Evolutionary conservation across 2,797 vertebrate genomes (phyloP), one percentile per base, ranked within the genome.

Genomic region (Helicolenus hilgendorfi): DNA sequence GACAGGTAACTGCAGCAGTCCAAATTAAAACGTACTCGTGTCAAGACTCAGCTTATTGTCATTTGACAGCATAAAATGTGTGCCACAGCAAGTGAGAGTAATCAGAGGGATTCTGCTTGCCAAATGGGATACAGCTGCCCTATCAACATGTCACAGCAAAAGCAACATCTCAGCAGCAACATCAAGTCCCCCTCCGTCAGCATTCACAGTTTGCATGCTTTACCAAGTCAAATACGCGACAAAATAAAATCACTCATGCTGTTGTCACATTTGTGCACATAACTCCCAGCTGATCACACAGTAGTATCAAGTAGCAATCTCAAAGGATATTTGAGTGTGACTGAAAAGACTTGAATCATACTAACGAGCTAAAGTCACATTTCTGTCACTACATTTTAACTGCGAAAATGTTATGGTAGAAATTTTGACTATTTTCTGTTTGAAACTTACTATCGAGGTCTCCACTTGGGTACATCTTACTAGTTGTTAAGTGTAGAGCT

Each of bases 111-210:
- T 29, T 33, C 2, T 60, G 71, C 75, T 79, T 60, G 26, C 22
- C 53, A 67, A 67, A 64, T 45, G 31, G 45, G 56, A 86, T 22
- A 45, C 38, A 72, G 45, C 74, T 82, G 81, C 65, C 78, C 41
- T 24, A 2, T 74, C 70, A 72, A 70, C 11, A 26, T 59, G 86
- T 92, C 88, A 90, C 83, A 92, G 85, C 86, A 88, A 56, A 62
- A 31, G 60, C 33, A 27, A 24, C 27, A 26, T 64, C 53, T n/a
- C 18, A 33, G 64, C 8, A 24, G 53, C 5, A 70, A 69, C 29
- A 20, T 29, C 3, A 5, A 29, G 10, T 58, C 20, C 3, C 55
- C 38, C 38, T 5, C 69, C 69, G 64, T 71, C 55, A 41, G 72
- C 60, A 49, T 38, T 36, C 15, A 36, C 11, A 15, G 13, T 45